Evolutionary conservation across 2,888 invertebrate species (phyloP), one percentile per base, ranked within the genome.

Genomic region (Oegoconia quadripuncta): DNA sequence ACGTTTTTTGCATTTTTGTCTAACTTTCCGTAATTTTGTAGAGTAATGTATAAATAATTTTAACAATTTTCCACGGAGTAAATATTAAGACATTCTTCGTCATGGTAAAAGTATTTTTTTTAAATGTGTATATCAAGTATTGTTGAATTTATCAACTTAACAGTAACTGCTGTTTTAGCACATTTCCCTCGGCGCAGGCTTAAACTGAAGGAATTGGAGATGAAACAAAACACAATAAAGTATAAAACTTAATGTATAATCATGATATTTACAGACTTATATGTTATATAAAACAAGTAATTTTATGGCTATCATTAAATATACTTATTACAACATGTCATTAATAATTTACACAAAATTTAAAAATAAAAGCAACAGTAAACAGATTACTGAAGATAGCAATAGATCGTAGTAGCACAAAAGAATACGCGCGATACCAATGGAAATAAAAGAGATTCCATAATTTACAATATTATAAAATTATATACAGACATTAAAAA

Each of bases 211-310:
- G 35, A 16, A 22, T 44, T 44, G 63, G 68, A 70, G 54, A 59
- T 52, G 59, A 78, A 82, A 81, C 74, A 81, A 83, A 83, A 78
- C n/a, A 78, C 84, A 74, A 77, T 76, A 52, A 61, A 75, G 76
- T 87, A 86, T 86, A 86, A 87, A 87, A 87, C 86, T 87, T 87
- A 87, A 83, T 84, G 81, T 87, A 80, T 86, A 87, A 84, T 87
- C 77, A 77, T 83, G 78, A 75, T 87, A 87, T 87, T 86, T 87
- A 87, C 87, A 87, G 74, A 76, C 82, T 81, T 87, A 86, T 59
- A n/a, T 18, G 54, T 80, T 84, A 86, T 83, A 84, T 81, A 86
- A 87, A 86, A 86, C 86, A 87, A 86, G 80, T 86, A 79, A 78
- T 81, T 80, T 72, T 83, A 87, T 86, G 84, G 86, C 81, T 87